These are phyloP conservation scores for Meles meles DNA, from an alignment of 2,113 vertebrate species.

Conservation along the genomic window DNA sequence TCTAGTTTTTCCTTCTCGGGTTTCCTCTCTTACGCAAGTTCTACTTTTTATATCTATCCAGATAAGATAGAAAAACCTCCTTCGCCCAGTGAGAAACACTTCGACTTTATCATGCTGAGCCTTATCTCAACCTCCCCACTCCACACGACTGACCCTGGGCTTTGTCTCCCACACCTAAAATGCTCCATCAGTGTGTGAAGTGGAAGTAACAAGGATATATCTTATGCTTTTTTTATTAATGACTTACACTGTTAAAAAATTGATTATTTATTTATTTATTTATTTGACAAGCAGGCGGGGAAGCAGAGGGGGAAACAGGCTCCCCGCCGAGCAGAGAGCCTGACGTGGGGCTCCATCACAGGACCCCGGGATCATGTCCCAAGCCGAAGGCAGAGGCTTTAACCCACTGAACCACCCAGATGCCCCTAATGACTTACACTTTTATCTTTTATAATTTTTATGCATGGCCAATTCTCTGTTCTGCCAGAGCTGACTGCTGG, in stretches of 20 bases:
- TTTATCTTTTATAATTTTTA: not conserved
- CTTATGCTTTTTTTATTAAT: not conserved
- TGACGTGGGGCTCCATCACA: accelerated
- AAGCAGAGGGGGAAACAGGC: too few species aligned
- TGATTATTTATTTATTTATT: too few species aligned
- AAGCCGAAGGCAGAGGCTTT: too few species aligned
- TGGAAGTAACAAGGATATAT: not conserved
- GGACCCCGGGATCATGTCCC: too few species aligned
- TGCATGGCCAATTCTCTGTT: not conserved
- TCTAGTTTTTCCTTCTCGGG: not conserved
- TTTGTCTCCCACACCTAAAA: not conserved
- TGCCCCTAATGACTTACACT: not conserved
- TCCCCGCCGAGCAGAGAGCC: too few species aligned
- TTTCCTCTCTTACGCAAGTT: not conserved
- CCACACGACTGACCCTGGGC: not conserved
- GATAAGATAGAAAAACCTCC: not conserved
- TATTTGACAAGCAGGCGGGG: too few species aligned
- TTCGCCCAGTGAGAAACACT: not conserved
- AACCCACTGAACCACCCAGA: too few species aligned
- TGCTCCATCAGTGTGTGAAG: not conserved
- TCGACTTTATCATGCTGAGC: not conserved
- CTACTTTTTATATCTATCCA: not conserved
- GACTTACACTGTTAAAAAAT: not conserved
- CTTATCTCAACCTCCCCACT: not conserved
- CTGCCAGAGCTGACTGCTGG: not conserved